Base-by-base conservation (phyloP, 2,113 vertebrate species). In the Hemiscyllium ocellatum region DNA sequence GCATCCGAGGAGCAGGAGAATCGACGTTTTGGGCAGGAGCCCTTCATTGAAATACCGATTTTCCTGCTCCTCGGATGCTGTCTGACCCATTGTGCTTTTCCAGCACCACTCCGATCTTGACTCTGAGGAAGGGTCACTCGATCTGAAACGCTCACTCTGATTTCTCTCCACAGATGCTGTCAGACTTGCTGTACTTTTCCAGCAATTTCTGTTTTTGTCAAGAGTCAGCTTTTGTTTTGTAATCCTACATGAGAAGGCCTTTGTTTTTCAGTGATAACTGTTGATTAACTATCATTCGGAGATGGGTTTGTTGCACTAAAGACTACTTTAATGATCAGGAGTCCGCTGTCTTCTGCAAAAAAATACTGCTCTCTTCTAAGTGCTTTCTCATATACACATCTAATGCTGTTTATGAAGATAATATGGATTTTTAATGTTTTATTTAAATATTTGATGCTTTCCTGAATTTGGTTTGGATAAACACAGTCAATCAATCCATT, bases 381-480 rank as follows among this genome's bases (percentile, higher is more conserved):
- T 94, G 90, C 65, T 68, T 68, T 94, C 33, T 68, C 66, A 24
- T 94, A 94, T 37, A 65, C n/a, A 94, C 65, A 94, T 42, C n/a
- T 66, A 93, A 65, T 20, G 10, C 90, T 37, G 65, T 33, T 94
- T 68, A 68, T 66, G 65, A 37, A 94, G n/a, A 20, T n/a, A 94
- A 94, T 66, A 94, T 94, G n/a, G 90, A 26, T 94, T 94, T 68
- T 42, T 93, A 94, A 94, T 94, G 90, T 29, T 94, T 66, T 26
- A 94, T 68, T 94, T 65, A 94, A 94, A 68, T 65, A 24, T 94
- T 42, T 94, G n/a, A 94, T 94, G 61, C 61, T 68, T 68, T 94
- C 86, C 50, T 56, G 50, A 89, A 56, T 29, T 94, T 94, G 33
- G n/a, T 68, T 24, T 68, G 90, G 61, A n/a, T 68, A 94, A 94